Evolutionary conservation across 2,797 vertebrate species (phyloP).

Genomic region (Eutrigla gurnardus): DNA sequence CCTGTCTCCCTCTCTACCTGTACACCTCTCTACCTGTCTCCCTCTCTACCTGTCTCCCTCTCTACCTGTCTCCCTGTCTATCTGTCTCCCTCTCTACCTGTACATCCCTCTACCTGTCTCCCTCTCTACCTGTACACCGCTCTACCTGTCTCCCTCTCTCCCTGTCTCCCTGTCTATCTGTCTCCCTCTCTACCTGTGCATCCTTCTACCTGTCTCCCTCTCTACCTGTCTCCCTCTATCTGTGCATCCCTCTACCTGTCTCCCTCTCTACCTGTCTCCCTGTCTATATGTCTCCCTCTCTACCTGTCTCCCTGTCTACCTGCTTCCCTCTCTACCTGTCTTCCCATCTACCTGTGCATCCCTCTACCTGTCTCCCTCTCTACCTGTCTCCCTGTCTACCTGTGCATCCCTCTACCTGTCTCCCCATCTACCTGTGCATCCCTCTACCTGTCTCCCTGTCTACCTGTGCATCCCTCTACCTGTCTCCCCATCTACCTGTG

Average conservation of each 20-base stretch:
- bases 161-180: too few species aligned
- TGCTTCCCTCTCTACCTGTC: too few species aligned
- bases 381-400: too few species aligned
- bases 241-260: background rate
- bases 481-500: constrained; percentile 5
- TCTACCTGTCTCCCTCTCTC: too few species aligned
- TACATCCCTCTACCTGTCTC: constrained; percentile 6
- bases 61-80: too few species aligned
- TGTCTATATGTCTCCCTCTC: too few species aligned
- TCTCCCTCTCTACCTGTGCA: too few species aligned
- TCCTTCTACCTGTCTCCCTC: background rate
- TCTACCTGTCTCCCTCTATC: too few species aligned
- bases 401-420: background rate
- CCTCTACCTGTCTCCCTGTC: constrained; percentile 48
- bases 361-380: too few species aligned
- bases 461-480: too few species aligned
- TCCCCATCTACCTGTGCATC: constrained; percentile 13
- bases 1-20: constrained; percentile 1
- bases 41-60: constrained; percentile 47
- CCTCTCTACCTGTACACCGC: background rate
- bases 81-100: background rate
- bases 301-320: background rate
- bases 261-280: background rate
- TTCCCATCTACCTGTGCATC: too few species aligned
- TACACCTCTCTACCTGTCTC: background rate